These are phyloP conservation scores for Excalfactoria chinensis DNA, from an alignment of 2,113 vertebrate genomes.

Conservation along the genomic window DNA sequence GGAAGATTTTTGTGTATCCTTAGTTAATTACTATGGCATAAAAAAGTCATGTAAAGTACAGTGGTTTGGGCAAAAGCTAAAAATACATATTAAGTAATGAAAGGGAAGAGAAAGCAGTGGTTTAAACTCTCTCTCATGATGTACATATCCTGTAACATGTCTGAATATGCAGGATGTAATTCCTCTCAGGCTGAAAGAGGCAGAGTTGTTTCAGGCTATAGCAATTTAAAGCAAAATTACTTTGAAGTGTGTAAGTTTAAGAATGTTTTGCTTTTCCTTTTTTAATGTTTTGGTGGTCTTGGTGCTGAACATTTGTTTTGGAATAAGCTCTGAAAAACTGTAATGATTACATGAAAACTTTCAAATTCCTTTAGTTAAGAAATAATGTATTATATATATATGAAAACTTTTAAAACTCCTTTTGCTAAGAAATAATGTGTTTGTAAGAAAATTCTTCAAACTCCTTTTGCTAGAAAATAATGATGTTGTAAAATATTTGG, in stretches of 20 bases:
- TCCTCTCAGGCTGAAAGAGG: background rate
- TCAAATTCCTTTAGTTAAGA: background rate
- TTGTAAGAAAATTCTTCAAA: background rate
- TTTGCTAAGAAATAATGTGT: background rate
- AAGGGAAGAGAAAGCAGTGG: background rate
- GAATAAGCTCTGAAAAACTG: slow-evolving; percentile 12
- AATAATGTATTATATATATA: background rate
- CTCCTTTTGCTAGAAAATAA: background rate
- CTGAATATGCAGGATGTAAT: slow-evolving; percentile 36
- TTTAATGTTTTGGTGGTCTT: background rate
- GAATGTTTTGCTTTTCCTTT: background rate
- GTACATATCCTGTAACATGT: background rate
- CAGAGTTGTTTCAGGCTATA: slow-evolving; percentile 38
- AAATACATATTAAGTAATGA: background rate
- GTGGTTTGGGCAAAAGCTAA: background rate
- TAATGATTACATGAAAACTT: background rate
- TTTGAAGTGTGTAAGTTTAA: slow-evolving; percentile 7
- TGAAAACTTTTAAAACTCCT: background rate
- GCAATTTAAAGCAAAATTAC: background rate
- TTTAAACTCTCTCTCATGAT: background rate
- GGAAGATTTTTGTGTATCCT: background rate
- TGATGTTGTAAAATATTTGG: background rate
- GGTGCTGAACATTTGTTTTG: slow-evolving; percentile 17
- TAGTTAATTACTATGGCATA: background rate
- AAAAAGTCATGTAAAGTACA: background rate